Base-by-base conservation (phyloP, 2,113 vertebrate genomes). In the human region DNA sequence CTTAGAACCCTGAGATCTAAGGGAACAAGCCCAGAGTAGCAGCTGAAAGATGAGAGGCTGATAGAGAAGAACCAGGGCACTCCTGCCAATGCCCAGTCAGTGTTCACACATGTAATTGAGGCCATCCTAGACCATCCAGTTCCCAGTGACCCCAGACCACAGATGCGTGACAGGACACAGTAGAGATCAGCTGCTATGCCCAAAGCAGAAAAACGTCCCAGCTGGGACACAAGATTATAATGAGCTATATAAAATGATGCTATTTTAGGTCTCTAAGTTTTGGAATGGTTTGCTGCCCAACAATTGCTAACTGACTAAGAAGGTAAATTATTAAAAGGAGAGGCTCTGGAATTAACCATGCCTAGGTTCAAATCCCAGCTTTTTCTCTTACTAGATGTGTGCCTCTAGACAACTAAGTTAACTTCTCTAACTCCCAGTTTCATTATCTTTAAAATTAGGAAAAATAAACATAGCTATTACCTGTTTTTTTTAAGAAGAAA, bases 311-410 rank as follows among this genome's bases (percentile, higher is more conserved):
- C 18, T 72, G 43, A 52, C 57, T 17, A 84, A 91, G 20, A 90
- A 88, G 7, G n/a, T 79, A 89, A 72, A 92, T 70, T 64, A 78
- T 84, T 84, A 83, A 90, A 89, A 73, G n/a, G 13, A 89, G 14
- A 81, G 8, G 45, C 20, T 89, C 89, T 86, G 11, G 4, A 78
- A 85, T 72, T 18, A 75, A 48, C 85, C 83, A 75, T 22, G 3
- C 13, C 55, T 61, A 5, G 8, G 20, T 50, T 95, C 78, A 96
- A 93, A 89, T 45, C 17, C 12, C 22, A 85, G 17, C 30, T 68
- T 61, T 89, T 89, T 52, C 59, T 96, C n/a, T 92, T 89, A 38
- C 1, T 59, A 85, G 11, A 11, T 64, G 0, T 50, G 11, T 84
- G 40, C 6, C 12, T 96, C 5, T 91, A 17, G 25, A 68, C 6